A percentile compares a stretch with the other conserved stretches of the same genome.
These are phyloP conservation scores for Diaperis boleti DNA, from an alignment of 2,888 invertebrate genomes.

Conservation along the genomic window DNA sequence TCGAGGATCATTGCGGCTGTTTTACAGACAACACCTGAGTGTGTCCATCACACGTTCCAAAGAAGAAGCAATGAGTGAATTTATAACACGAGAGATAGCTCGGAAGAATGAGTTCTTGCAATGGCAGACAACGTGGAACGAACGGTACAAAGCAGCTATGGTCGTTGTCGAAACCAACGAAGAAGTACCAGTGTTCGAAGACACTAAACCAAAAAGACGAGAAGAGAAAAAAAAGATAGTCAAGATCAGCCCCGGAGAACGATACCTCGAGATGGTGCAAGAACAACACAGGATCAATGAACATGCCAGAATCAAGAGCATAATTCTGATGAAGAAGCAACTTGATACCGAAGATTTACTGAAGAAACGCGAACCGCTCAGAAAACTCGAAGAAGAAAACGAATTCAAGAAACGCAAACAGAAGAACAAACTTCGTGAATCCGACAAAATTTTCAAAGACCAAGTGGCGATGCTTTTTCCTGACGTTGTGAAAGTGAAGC, in stretches of 20 bases:
- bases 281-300: conserved; percentile 75
- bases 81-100: conserved; percentile 69
- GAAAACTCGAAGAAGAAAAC: conserved; percentile 71
- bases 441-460: conserved; percentile 75
- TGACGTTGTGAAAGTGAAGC: conserved; percentile 69
- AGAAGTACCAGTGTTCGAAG: conserved; percentile 62
- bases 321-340: conserved; percentile 75
- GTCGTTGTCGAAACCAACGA: conserved; percentile 61
- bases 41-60: conserved; percentile 57
- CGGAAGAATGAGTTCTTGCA: conserved; percentile 68
- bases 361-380: conserved; percentile 72
- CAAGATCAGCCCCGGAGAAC: conserved; percentile 13
- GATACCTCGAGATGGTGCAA: conserved; percentile 61
- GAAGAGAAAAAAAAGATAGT: conserved; percentile 45
- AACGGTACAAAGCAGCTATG: conserved; percentile 63
- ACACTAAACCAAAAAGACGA: conserved; percentile 42
- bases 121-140: conserved; percentile 75
- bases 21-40: conserved; percentile 66
- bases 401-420: conserved; percentile 70
- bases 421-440: conserved; percentile 70
- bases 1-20: conserved; percentile 77
- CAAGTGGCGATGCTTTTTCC: conserved; percentile 74
- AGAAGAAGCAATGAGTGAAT: conserved; percentile 62
- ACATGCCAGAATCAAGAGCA: conserved; percentile 73
- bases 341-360: conserved; percentile 72